Evolutionary conservation across 2,113 vertebrate genomes (phyloP).

Genomic region (Pseudorasbora parva): DNA sequence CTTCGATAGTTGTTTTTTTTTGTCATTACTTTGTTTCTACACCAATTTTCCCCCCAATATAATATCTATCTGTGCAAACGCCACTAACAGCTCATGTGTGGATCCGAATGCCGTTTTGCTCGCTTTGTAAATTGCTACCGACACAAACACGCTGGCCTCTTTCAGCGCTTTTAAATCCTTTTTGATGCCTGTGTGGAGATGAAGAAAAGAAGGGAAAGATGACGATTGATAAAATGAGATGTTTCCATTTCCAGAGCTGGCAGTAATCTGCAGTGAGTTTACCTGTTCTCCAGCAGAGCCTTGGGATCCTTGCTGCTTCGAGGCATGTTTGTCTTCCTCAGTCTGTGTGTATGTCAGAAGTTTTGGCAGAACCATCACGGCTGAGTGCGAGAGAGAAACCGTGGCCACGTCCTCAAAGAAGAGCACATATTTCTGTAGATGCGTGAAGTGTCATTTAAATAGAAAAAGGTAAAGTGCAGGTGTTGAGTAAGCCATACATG

Average conservation of each 20-base stretch:
- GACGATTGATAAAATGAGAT: not conserved
- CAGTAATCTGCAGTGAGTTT: constrained; percentile 10
- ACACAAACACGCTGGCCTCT: not conserved
- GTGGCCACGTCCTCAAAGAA: not conserved
- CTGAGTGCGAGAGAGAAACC: constrained; percentile 16
- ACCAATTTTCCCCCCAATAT: not conserved
- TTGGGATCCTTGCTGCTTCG: not conserved
- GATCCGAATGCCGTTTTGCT: not conserved
- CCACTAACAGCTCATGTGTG: not conserved
- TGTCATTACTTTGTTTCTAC: not conserved
- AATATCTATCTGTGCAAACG: not conserved
- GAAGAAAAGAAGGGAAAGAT: not conserved
- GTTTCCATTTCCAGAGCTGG: constrained; percentile 27
- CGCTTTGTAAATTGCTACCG: not conserved
- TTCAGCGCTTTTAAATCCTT: not conserved
- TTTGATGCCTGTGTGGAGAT: not conserved
- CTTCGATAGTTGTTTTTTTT: too few relatives aligned
- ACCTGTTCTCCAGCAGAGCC: constrained; percentile 26
- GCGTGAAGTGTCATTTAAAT: not conserved
- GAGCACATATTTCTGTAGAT: not conserved
- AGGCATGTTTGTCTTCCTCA: constrained; percentile 28
- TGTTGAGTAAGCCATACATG: not conserved
- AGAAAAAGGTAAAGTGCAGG: constrained; percentile 1
- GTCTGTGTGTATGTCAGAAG: not conserved
- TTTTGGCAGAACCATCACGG: constrained; percentile 38